Percentiles rank a stretch among this genome's conserved stretches.
phyloP scores from a whole-genome alignment of 2,888 invertebrate genomes.

The Drosophila borborema region DNA sequence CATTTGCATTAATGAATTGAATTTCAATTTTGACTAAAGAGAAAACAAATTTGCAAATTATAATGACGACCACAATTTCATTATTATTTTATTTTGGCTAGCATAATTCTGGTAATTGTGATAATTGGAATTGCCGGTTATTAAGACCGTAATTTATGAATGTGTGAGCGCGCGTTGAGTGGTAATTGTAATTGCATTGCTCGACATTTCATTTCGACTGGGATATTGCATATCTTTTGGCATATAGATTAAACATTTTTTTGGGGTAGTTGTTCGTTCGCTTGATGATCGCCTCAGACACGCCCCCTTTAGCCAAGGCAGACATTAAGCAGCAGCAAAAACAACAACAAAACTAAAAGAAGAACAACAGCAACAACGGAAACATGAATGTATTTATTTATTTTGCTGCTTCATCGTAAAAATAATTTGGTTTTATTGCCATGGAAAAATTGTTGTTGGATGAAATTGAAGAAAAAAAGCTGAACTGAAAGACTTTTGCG shows the following conservation, averaged over 20 bases:
- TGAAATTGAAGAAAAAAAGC: constrained; percentile 26
- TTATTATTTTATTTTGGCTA: neutral
- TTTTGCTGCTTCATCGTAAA: constrained; percentile 71
- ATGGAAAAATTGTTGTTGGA: constrained; percentile 22
- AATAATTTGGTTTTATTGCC: constrained; percentile 75
- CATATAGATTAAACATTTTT: constrained; percentile 36
- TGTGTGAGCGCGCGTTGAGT: constrained; percentile 19
- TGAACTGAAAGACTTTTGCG: constrained; percentile 12
- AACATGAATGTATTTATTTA: constrained; percentile 67
- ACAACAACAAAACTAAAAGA: neutral
- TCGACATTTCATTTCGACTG: constrained; percentile 9
- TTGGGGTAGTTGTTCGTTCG: constrained; percentile 29
- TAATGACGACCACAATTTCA: constrained; percentile 4
- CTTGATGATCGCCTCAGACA: constrained; percentile 29
- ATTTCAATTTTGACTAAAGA: constrained; percentile 11
- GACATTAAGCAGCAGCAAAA: constrained; percentile 37
- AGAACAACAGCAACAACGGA: constrained; percentile 37
- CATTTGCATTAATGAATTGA: neutral
- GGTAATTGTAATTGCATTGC: constrained; percentile 23
- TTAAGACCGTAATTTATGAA: constrained; percentile 56
- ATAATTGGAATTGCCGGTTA: constrained; percentile 25
- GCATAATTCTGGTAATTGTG: constrained; percentile 8
- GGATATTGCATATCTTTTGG: constrained; percentile 16
- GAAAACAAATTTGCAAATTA: constrained; percentile 6
- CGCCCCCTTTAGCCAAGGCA: constrained; percentile 33